Conservation (phyloP, 2,888 invertebrate genomes). For the Timema cristinae region DNA sequence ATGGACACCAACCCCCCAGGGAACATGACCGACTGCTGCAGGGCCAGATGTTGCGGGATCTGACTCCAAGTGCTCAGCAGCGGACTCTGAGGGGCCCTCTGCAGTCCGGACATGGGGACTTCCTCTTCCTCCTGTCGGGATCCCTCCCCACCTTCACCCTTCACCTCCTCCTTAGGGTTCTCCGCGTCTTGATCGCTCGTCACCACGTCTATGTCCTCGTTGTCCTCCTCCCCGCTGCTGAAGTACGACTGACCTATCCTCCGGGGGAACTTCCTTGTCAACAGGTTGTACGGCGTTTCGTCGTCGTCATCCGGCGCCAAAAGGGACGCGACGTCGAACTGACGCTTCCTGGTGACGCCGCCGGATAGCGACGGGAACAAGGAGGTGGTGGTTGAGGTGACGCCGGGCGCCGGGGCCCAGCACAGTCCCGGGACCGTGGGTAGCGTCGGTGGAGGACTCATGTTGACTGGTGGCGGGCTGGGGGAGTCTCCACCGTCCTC, state of each 20-base stretch:
- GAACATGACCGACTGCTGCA: constrained; percentile 47
- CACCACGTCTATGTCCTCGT: constrained; percentile 67
- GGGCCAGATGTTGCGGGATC: constrained; percentile 39
- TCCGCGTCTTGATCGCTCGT: constrained; percentile 47
- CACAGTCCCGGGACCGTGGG: constrained; percentile 39
- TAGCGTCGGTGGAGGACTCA: constrained; percentile 59
- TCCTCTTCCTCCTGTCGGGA: background rate
- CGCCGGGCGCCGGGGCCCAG: constrained; percentile 42
- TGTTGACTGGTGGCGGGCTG: constrained; percentile 73
- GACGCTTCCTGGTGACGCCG: constrained; percentile 57
- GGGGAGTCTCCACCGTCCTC: constrained; percentile 92
- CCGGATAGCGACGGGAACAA: constrained; percentile 35
- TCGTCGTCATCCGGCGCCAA: constrained; percentile 75
- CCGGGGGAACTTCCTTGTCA: constrained; percentile 40
- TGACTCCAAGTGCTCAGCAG: constrained; percentile 9
- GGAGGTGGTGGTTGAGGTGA: constrained; percentile 30
- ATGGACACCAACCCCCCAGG: constrained; percentile 43
- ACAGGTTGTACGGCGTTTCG: constrained; percentile 25
- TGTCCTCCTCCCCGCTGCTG: constrained; percentile 56
- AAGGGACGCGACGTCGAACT: constrained; percentile 92
- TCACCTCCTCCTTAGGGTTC: constrained; percentile 37
- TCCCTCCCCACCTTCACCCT: constrained; percentile 18
- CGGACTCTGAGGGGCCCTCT: background rate
- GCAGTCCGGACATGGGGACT: too few relatives aligned
- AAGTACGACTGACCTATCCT: constrained; percentile 40